Conservation (phyloP, 92 coral and sea anemone species). For the Meandrina meandrites region DNA sequence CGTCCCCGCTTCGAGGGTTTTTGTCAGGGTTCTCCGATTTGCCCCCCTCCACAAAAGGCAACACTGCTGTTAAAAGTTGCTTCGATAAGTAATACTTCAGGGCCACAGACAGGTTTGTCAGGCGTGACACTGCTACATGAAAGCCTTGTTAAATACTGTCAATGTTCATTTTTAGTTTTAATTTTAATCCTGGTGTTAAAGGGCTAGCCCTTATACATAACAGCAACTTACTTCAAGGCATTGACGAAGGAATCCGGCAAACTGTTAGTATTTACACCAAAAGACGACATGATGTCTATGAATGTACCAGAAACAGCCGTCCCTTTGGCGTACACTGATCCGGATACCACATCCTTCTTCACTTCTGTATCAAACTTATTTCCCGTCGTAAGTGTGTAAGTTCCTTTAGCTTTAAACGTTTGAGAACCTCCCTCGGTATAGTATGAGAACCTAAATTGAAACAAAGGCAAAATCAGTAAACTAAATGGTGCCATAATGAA, state of each 20-base stretch:
- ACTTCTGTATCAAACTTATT: slow-evolving; percentile 78
- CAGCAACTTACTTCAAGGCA: slow-evolving; percentile 78
- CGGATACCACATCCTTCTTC: slow-evolving; percentile 64
- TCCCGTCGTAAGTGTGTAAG: slow-evolving; percentile 58
- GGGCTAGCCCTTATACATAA: too few species aligned
- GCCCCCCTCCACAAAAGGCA: too few species aligned
- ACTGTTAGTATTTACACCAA: slow-evolving; percentile 50
- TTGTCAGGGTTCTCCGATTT: too few species aligned
- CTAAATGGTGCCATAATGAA: neutral
- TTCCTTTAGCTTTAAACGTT: slow-evolving; percentile 93
- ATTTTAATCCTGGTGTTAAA: too few species aligned
- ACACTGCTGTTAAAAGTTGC: too few species aligned
- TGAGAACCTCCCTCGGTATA: slow-evolving; percentile 88
- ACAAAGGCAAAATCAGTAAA: neutral
- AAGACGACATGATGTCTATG: slow-evolving; percentile 57
- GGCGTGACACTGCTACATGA: too few species aligned
- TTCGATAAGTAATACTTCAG: too few species aligned
- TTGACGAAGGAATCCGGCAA: slow-evolving; percentile 62
- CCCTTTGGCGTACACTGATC: slow-evolving; percentile 70
- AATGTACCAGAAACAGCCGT: slow-evolving; percentile 54
- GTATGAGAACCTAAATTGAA: slow-evolving; percentile 72
- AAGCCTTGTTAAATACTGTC: too few species aligned
- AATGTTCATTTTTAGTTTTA: too few species aligned
- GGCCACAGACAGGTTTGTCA: too few species aligned
- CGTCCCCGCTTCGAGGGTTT: too few species aligned